phyloP scores from a whole-genome alignment of 2,888 invertebrate species.

The Hofmannophila pseudospretella region DNA sequence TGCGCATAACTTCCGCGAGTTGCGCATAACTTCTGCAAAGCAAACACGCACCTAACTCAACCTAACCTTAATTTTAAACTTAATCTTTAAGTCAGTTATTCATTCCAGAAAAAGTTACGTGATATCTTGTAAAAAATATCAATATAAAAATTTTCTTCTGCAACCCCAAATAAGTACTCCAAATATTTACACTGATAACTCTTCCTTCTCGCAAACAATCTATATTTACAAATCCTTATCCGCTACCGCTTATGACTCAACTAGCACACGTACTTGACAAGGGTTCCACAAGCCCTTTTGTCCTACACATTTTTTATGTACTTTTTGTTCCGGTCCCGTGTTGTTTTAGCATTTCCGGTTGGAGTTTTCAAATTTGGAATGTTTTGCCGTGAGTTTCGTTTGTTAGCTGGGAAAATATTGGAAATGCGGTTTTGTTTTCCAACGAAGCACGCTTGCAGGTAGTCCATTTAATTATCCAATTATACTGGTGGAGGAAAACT shows the following conservation, averaged over 20 bases:
- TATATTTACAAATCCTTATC: background rate
- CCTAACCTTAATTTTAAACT: too few species aligned
- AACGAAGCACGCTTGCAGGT: too few species aligned
- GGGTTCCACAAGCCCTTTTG: constrained; percentile 41
- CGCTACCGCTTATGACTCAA: constrained; percentile 13
- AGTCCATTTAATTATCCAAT: too few species aligned
- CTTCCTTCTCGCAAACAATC: background rate
- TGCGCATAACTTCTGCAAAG: too few species aligned
- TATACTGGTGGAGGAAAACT: too few species aligned
- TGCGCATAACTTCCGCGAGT: too few species aligned
- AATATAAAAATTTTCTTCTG: too few species aligned
- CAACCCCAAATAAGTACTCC: too few species aligned
- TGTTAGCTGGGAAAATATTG: background rate
- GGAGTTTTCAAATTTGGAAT: constrained; percentile 17
- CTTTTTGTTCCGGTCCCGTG: constrained; percentile 10
- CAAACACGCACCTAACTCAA: too few species aligned
- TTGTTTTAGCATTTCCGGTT: constrained; percentile 1
- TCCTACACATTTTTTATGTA: constrained; percentile 42
- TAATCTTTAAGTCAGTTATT: too few species aligned
- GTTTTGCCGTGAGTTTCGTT: constrained; percentile 21
- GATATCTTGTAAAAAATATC: too few species aligned
- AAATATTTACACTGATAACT: background rate
- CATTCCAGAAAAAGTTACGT: too few species aligned
- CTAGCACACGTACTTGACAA: constrained; percentile 31
- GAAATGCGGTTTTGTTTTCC: background rate